phyloP scores from a whole-genome alignment of 1,140 invertebrate species.

The Sitobion miscanthi region DNA sequence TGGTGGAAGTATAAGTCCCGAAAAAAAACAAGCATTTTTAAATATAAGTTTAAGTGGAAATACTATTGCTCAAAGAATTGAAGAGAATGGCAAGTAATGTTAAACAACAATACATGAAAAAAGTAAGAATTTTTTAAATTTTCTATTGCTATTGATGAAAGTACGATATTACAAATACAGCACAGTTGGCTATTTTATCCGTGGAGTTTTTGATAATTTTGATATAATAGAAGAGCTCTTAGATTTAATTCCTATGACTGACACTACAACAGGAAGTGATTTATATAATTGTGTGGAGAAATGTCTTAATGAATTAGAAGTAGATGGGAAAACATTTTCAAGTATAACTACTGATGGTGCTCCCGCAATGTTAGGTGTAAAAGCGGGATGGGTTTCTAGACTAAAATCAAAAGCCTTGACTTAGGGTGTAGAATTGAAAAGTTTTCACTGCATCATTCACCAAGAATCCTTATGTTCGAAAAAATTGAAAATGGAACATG shows the following conservation, averaged over 20 bases:
- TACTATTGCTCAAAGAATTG: constrained; percentile 18
- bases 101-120: constrained; percentile 27
- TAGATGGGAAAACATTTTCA: constrained; percentile 2
- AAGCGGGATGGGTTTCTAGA: constrained; percentile 31
- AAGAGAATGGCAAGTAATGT: constrained; percentile 10
- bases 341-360: constrained; percentile 8
- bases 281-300: constrained; percentile 4
- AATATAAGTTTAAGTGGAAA: no score
- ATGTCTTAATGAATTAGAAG: constrained; percentile 27
- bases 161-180: constrained; percentile 19
- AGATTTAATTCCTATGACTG: constrained; percentile 25
- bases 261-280: constrained; percentile 6
- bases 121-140: no score
- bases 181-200: background rate
- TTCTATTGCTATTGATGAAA: constrained; percentile 20
- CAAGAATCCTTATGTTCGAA: no score
- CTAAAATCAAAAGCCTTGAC: no score
- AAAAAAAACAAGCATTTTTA: no score
- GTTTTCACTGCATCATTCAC: no score
- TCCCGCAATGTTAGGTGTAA: constrained; percentile 27
- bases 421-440: no score
- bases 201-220: constrained; percentile 31
- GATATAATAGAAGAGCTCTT: background rate
- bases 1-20: no score
- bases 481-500: no score